Conservation (phyloP, 2,113 vertebrate genomes). For the Toxotes jaculatrix region DNA sequence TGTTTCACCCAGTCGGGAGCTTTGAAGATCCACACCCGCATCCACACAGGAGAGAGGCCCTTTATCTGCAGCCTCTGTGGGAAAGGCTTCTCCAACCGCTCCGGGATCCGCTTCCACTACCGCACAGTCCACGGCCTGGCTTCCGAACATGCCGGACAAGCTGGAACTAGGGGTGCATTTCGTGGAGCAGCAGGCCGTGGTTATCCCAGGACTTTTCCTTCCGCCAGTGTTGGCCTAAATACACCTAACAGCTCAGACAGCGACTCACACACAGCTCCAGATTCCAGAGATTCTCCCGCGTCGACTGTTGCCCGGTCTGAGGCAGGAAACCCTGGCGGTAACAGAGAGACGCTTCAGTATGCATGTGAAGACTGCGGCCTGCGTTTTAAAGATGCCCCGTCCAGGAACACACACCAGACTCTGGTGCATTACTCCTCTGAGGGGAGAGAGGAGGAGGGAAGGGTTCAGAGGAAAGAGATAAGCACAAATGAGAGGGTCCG, state of each 20-base stretch:
- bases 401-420: conserved; percentile 85
- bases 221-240: not conserved
- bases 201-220: conserved; percentile 50
- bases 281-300: not conserved
- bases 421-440: conserved; percentile 81
- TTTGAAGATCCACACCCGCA: conserved; percentile 83
- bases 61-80: conserved; percentile 84
- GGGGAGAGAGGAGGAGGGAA: conserved; percentile 33
- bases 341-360: conserved; percentile 69
- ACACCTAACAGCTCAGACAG: not conserved
- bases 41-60: conserved; percentile 85
- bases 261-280: not conserved
- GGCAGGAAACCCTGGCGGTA: not conserved
- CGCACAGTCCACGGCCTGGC: conserved; percentile 82
- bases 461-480: conserved; percentile 23
- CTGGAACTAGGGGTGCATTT: not conserved
- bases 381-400: conserved; percentile 82
- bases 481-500: conserved; percentile 11
- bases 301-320: conserved; percentile 24
- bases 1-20: conserved; percentile 87
- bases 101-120: conserved; percentile 86
- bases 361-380: conserved; percentile 85
- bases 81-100: conserved; percentile 86
- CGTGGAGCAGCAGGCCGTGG: conserved; percentile 24
- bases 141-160: conserved; percentile 56